Evolutionary conservation across 2,888 invertebrate species (phyloP), one percentile per base, ranked within the genome.

Genomic region (Taenaris catops): DNA sequence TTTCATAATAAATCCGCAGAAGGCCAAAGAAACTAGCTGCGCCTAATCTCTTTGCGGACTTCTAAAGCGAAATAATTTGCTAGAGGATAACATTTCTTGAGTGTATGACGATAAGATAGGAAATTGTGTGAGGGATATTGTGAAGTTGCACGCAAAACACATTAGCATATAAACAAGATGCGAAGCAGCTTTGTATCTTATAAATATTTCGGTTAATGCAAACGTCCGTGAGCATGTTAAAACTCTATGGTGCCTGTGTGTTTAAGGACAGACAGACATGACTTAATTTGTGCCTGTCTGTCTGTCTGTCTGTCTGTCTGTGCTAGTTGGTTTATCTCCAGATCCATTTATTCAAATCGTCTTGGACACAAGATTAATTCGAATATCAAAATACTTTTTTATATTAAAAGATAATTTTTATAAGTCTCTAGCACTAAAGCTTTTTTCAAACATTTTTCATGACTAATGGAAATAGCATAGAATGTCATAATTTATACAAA

Each of bases 101-200:
- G 5, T 1, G 4, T 1, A 4, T 8, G 11, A n/a, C 1, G 5
- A 18, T 38, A 44, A 28, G 26, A 23, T 16, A 7, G 24, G 38
- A 35, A 23, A 29, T 36, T 5, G 35, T 23, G 24, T 18, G 18
- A 12, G 4, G 14, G 9, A 17, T 24, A 27, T 11, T 16, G 32
- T 28, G 9, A 40, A 39, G 49, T 48, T 55, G 53, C 61, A 58
- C 47, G 55, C 52, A 52, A 56, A 55, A 46, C 46, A 49, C 55
- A 73, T 74, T 74, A 68, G 67, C 74, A 74, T 74, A 70, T 70
- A 73, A 69, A 74, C 71, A 69, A 64, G 72, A 52, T 50, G 47
- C 34, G 51, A 51, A 54, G 44, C 51, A 60, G 63, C 52, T 60
- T 56, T 52, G 53, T 53, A 60, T 57, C 55, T 55, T 56, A 47